phyloP scores from a whole-genome alignment of 2,888 invertebrate species.

The Polyommatus icarus region DNA sequence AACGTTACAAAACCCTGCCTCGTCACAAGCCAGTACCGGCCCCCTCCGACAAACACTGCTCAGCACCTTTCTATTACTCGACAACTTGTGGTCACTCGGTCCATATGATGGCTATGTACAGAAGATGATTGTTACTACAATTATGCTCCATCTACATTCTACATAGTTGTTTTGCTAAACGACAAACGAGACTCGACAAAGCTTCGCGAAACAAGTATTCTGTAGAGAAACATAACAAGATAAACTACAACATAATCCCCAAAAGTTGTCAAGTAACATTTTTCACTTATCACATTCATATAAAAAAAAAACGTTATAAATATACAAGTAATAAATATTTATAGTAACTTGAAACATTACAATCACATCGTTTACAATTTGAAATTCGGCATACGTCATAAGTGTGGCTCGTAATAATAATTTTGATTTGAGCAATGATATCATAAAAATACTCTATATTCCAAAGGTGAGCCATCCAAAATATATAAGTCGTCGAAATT shows the following conservation, averaged over 20 bases:
- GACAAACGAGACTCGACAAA: neutral
- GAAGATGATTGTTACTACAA: neutral
- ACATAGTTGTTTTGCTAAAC: neutral
- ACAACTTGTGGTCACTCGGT: conserved; percentile 56
- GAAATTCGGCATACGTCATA: conserved; percentile 68
- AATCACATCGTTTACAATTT: conserved; percentile 63
- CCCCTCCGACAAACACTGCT: conserved; percentile 57
- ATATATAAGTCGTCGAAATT: conserved; percentile 70
- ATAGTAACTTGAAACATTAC: conserved; percentile 65
- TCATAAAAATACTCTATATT: conserved; percentile 67
- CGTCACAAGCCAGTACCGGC: conserved; percentile 56
- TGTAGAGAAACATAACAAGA: neutral
- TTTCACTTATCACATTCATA: conserved; percentile 71
- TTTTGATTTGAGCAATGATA: conserved; percentile 76
- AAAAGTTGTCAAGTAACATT: conserved; percentile 61
- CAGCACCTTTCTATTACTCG: conserved; percentile 69
- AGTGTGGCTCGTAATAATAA: conserved; percentile 72
- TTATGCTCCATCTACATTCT: neutral
- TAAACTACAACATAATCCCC: conserved; percentile 47
- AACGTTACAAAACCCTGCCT: conserved; percentile 51
- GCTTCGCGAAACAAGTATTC: neutral
- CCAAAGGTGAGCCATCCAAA: conserved; percentile 78
- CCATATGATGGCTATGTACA: conserved; percentile 37
- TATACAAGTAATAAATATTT: conserved; percentile 52
- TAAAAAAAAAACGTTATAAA: conserved; percentile 54